A percentile compares a stretch with the other conserved stretches of the same genome.
phyloP scores from a whole-genome alignment of 2,797 vertebrate genomes.

The Lithobates pipiens region DNA sequence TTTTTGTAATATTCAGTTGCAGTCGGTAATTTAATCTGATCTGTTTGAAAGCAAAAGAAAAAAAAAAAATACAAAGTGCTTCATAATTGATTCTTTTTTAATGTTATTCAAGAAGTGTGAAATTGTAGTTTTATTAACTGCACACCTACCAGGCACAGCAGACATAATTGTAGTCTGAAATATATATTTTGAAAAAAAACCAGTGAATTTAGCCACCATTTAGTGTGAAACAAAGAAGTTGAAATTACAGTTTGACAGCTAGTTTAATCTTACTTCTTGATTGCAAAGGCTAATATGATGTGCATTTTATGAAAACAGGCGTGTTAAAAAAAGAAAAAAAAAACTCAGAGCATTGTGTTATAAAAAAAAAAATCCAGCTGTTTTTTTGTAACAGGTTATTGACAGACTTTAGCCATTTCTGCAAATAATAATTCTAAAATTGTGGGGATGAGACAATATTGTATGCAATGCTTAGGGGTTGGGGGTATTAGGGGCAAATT shows the following conservation, averaged over 20 bases:
- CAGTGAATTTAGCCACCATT: background rate
- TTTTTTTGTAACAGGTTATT: background rate
- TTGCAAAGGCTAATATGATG: background rate
- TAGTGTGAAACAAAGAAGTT: slow-evolving; percentile 26
- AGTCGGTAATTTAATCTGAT: slow-evolving; percentile 7
- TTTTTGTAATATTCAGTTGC: background rate
- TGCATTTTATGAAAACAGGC: background rate
- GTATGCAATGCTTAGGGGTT: too few species aligned
- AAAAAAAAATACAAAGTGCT: slow-evolving; percentile 19
- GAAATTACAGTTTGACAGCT: slow-evolving; percentile 24
- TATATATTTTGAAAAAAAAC: background rate
- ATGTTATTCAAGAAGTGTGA: slow-evolving; percentile 14
- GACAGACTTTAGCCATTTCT: background rate
- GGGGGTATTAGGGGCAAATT: too few species aligned
- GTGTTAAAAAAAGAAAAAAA: background rate
- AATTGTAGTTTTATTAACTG: slow-evolving; percentile 45
- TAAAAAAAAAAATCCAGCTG: background rate
- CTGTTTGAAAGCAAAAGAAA: slow-evolving; percentile 15
- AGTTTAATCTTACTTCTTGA: slow-evolving; percentile 4
- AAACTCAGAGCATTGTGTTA: background rate
- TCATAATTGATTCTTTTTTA: slow-evolving; percentile 24
- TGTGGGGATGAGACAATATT: too few species aligned
- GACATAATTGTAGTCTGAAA: slow-evolving; percentile 40
- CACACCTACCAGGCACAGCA: slow-evolving; percentile 37
- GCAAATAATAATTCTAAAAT: too few species aligned